Percentiles rank a stretch among this genome's conserved stretches.
These are phyloP conservation scores for Agelas oroides DNA, from an alignment of 37 sponge, comb jelly and placozoan genomes.

Conservation along the genomic window DNA sequence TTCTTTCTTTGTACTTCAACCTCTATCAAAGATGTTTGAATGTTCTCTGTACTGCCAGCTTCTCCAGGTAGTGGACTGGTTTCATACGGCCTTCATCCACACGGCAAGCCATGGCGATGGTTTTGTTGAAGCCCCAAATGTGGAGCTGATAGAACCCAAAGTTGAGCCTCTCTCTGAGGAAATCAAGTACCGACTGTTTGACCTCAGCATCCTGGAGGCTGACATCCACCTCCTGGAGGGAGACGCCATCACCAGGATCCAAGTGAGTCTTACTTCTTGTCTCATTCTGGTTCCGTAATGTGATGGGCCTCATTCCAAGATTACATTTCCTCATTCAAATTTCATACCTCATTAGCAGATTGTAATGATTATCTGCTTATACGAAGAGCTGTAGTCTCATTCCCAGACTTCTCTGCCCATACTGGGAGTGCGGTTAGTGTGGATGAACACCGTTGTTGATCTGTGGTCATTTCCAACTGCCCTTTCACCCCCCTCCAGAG, in stretches of 20 bases:
- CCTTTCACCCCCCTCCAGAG: conserved; percentile 11
- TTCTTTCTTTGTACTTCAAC: too few species aligned
- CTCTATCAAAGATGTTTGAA: too few species aligned
- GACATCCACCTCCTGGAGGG: conserved; percentile 51
- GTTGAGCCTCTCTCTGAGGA: conserved; percentile 71
- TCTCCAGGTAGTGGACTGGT: conserved; percentile 48
- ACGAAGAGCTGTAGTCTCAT: too few species aligned
- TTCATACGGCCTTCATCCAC: conserved; percentile 47
- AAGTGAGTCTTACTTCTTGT: conserved; percentile 4
- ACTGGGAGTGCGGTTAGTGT: too few species aligned
- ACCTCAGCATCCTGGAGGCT: conserved; percentile 17
- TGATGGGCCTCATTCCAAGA: neutral
- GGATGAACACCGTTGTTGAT: too few species aligned
- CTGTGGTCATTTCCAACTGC: too few species aligned
- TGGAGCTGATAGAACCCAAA: conserved; percentile 43
- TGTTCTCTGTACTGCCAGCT: conserved; percentile 24
- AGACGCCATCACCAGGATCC: conserved; percentile 16
- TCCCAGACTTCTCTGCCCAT: too few species aligned
- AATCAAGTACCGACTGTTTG: conserved; percentile 70
- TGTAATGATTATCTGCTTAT: too few species aligned
- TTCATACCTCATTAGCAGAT: neutral
- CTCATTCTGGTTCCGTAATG: neutral
- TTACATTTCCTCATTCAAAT: neutral
- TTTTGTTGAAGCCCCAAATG: conserved; percentile 55
- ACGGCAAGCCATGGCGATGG: conserved; percentile 50